phyloP scores from a whole-genome alignment of 1,140 invertebrate genomes.

The Trachymyrmex cornetzi region DNA sequence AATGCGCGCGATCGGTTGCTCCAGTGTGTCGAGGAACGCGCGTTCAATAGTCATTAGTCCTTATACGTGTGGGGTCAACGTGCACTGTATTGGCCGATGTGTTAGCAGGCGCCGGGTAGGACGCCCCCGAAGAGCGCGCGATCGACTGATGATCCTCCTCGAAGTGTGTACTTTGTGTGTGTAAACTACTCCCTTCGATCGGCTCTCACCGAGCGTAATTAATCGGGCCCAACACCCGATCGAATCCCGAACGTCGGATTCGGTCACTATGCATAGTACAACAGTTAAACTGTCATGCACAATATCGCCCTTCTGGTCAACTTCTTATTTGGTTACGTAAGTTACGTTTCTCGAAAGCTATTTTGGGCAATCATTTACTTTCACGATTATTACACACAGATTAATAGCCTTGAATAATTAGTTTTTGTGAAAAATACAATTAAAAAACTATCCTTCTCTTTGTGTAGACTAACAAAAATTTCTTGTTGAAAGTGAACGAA shows the following conservation, averaged over 20 bases:
- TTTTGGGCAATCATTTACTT: background rate
- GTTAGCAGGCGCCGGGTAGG: conserved; percentile 49
- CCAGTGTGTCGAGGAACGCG: conserved; percentile 40
- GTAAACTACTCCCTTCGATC: conserved; percentile 37
- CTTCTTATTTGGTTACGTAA: background rate
- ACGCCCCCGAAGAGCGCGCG: conserved; percentile 51
- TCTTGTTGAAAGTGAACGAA: too few relatives aligned
- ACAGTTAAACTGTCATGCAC: conserved; percentile 55
- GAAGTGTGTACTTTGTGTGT: conserved; percentile 39
- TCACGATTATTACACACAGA: background rate
- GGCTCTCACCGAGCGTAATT: conserved; percentile 24
- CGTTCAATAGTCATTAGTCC: conserved; percentile 6
- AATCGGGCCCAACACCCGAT: conserved; percentile 13
- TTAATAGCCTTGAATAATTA: background rate
- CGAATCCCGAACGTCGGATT: conserved; percentile 12
- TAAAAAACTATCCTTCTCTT: background rate
- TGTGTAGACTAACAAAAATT: background rate
- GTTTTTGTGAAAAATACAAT: background rate
- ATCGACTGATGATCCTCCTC: conserved; percentile 63
- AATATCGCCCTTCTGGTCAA: background rate
- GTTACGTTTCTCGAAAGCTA: conserved; percentile 14
- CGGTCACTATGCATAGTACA: conserved; percentile 36
- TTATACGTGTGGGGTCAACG: conserved; percentile 63
- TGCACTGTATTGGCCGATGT: conserved; percentile 64
- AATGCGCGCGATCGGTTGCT: conserved; percentile 7